These are phyloP conservation scores for Neosilurus hyrtlii DNA, from an alignment of 2,797 vertebrate genomes.

Conservation along the genomic window DNA sequence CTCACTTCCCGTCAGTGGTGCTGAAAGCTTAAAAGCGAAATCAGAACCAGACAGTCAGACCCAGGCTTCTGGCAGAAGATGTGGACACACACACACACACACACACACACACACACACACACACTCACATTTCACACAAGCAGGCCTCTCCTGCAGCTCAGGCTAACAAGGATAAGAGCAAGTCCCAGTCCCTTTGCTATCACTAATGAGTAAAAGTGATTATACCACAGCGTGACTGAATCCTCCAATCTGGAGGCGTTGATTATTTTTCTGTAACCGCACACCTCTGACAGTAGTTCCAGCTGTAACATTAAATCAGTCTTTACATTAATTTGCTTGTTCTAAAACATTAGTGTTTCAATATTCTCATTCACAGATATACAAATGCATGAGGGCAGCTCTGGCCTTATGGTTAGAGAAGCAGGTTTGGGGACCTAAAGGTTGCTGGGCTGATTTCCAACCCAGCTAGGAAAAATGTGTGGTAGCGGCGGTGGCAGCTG, in stretches of 20 bases:
- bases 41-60: conserved; percentile 33
- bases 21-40: conserved; percentile 37
- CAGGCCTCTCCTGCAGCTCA: conserved; percentile 21
- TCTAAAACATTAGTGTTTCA: background rate
- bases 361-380: background rate
- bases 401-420: too few species aligned
- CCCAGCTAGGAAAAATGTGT: too few species aligned
- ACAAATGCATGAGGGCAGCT: too few species aligned
- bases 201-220: conserved; percentile 23
- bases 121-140: background rate
- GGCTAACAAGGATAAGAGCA: background rate
- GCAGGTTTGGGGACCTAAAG: too few species aligned
- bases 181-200: conserved; percentile 13
- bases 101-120: conserved; percentile 25
- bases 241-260: background rate
- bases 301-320: background rate
- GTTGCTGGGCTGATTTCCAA: too few species aligned
- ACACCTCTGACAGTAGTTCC: background rate
- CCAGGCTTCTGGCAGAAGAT: conserved; percentile 23
- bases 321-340: background rate
- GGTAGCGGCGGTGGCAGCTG: too few species aligned
- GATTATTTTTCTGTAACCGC: conserved; percentile 4
- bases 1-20: conserved; percentile 32
- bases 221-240: background rate
- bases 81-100: background rate